A percentile compares a stretch with the other conserved stretches of the same genome.
Conservation (phyloP, 2,113 vertebrate species). For the Oreocharis arfaki region DNA sequence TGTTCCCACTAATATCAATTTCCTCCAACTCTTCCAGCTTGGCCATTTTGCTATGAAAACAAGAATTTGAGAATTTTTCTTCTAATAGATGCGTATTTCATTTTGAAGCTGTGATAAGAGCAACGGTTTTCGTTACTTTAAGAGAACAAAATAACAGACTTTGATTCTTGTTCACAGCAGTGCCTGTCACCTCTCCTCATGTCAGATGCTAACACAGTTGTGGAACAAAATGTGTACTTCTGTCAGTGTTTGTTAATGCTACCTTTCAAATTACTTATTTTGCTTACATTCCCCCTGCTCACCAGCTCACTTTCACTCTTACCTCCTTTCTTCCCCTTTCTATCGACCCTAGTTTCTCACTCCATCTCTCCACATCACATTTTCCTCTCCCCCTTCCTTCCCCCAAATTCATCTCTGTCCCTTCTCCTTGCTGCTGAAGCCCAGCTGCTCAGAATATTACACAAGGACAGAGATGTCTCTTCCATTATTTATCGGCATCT, state of each 20-base stretch:
- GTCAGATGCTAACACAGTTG: neutral
- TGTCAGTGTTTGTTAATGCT: neutral
- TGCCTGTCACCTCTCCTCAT: neutral
- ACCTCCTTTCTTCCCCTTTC: neutral
- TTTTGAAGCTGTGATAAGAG: neutral
- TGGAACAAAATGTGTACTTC: neutral
- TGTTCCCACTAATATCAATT: slow-evolving; percentile 94
- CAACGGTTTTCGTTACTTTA: neutral
- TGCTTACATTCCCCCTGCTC: neutral
- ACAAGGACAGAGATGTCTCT: neutral
- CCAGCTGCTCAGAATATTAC: slow-evolving; percentile 1
- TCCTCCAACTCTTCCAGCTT: slow-evolving; percentile 97
- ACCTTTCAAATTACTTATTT: neutral
- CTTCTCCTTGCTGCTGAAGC: neutral
- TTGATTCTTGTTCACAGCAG: neutral
- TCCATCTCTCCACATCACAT: neutral
- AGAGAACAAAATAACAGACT: neutral
- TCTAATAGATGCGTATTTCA: neutral
- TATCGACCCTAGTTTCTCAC: neutral
- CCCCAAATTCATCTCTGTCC: neutral
- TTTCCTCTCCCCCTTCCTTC: neutral
- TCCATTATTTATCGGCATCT: slow-evolving; percentile 20
- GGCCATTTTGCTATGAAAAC: slow-evolving; percentile 91
- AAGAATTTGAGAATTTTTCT: neutral
- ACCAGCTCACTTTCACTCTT: neutral